A percentile compares a stretch with the other conserved stretches of the same genome.
Conservation (phyloP, 2,888 invertebrate genomes). For the Platerodrilus igneus region DNA sequence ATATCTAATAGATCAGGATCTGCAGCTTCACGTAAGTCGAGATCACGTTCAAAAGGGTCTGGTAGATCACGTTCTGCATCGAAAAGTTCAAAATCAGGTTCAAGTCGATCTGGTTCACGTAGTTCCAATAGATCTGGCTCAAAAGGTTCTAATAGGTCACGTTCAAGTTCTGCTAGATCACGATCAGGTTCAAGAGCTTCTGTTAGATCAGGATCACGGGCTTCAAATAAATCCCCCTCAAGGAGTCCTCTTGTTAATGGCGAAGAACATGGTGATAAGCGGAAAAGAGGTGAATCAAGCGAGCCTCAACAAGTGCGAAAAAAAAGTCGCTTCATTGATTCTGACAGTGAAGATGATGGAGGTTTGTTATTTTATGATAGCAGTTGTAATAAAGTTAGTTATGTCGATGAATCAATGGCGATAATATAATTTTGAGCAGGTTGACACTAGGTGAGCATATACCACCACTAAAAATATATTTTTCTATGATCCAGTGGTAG, state of each 20-base stretch:
- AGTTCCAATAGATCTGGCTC: conserved; percentile 29
- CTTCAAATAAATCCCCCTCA: conserved; percentile 27
- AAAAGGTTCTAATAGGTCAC: conserved; percentile 35
- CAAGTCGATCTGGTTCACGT: conserved; percentile 28
- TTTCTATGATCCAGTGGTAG: too few relatives aligned
- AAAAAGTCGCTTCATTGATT: conserved; percentile 52
- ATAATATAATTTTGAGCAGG: too few relatives aligned
- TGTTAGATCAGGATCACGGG: conserved; percentile 25
- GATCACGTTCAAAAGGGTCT: conserved; percentile 38
- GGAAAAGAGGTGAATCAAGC: conserved; percentile 39
- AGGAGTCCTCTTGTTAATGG: too few relatives aligned
- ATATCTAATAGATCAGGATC: conserved; percentile 29
- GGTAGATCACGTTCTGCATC: conserved; percentile 36
- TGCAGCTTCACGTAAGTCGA: conserved; percentile 30
- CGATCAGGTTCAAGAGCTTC: conserved; percentile 33
- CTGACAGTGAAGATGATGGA: conserved; percentile 63
- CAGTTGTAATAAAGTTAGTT: too few relatives aligned
- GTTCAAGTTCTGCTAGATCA: conserved; percentile 35
- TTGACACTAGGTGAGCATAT: too few relatives aligned
- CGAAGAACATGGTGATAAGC: conserved; percentile 43
- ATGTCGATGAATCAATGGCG: too few relatives aligned
- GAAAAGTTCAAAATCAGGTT: conserved; percentile 22
- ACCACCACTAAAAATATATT: too few relatives aligned
- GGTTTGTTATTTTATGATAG: too few relatives aligned
- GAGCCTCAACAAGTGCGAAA: conserved; percentile 35